Evolutionary conservation across 35 echinoderm and acorn worm genomes (phyloP).

Genomic region (Ophiothrix spiculata): DNA sequence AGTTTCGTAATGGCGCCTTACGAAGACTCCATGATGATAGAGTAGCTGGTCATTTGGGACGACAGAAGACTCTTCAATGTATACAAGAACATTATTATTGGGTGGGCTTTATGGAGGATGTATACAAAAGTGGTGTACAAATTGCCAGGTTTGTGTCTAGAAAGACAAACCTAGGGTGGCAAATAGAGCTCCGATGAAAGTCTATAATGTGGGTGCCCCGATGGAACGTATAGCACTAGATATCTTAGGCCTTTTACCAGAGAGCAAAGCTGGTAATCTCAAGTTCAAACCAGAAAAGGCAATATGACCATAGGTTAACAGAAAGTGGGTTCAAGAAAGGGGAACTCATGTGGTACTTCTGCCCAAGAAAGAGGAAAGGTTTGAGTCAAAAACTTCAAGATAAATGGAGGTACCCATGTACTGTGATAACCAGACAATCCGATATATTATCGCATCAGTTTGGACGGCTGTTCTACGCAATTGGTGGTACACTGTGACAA

Average conservation of each 20-base stretch:
- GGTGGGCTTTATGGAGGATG: not conserved
- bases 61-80: not conserved
- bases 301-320: too few species aligned
- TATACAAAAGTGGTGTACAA: not conserved
- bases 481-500: not conserved
- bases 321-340: too few species aligned
- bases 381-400: too few species aligned
- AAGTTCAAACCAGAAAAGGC: too few species aligned
- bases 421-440: too few species aligned
- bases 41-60: not conserved
- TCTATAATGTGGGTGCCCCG: not conserved
- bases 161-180: too few species aligned
- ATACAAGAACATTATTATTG: not conserved
- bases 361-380: too few species aligned
- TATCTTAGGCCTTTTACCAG: slow-evolving; percentile 34
- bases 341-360: too few species aligned
- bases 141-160: too few species aligned
- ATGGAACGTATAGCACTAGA: slow-evolving; percentile 40
- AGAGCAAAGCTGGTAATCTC: slow-evolving; percentile 16
- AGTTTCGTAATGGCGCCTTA: not conserved
- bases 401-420: too few species aligned
- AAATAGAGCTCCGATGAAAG: too few species aligned
- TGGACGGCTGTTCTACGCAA: not conserved
- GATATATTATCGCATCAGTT: not conserved
- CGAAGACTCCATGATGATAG: not conserved